phyloP scores from a whole-genome alignment of 2,888 invertebrate species.

The Spatulosminthurus flaviceps region DNA sequence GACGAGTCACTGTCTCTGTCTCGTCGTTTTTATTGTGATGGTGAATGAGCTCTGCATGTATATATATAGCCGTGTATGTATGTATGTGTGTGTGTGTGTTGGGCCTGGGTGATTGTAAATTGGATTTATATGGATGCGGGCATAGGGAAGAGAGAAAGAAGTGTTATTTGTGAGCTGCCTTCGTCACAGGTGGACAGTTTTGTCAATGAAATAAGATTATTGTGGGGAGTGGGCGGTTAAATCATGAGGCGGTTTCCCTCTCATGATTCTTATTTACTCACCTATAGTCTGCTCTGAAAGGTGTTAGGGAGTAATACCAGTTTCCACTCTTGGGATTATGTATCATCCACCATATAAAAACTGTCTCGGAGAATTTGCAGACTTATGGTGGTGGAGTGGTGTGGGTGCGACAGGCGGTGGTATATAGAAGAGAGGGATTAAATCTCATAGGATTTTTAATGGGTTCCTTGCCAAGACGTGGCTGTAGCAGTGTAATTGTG shows the following conservation, averaged over 20 bases:
- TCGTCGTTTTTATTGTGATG: neutral
- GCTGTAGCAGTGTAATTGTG: no score
- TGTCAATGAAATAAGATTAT: conserved; percentile 18
- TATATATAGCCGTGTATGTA: no score
- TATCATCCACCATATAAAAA: neutral
- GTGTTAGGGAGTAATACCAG: neutral
- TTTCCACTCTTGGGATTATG: neutral
- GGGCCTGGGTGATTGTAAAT: neutral
- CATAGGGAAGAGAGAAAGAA: no score
- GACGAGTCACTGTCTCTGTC: conserved; percentile 18
- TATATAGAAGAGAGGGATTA: neutral
- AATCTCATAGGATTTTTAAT: neutral
- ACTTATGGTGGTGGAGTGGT: neutral
- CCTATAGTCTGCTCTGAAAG: neutral
- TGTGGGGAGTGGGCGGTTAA: neutral
- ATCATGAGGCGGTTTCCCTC: neutral
- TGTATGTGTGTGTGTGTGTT: neutral
- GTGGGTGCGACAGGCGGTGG: no score
- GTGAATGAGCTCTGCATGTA: no score
- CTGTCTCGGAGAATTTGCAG: conserved; percentile 3
- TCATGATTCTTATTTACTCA: neutral
- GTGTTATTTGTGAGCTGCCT: conserved; percentile 2
- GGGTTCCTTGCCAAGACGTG: no score
- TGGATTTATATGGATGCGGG: neutral
- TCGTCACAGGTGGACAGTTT: conserved; percentile 13